Conservation (phyloP, 2,113 vertebrate genomes). For the Mesocricetus auratus region DNA sequence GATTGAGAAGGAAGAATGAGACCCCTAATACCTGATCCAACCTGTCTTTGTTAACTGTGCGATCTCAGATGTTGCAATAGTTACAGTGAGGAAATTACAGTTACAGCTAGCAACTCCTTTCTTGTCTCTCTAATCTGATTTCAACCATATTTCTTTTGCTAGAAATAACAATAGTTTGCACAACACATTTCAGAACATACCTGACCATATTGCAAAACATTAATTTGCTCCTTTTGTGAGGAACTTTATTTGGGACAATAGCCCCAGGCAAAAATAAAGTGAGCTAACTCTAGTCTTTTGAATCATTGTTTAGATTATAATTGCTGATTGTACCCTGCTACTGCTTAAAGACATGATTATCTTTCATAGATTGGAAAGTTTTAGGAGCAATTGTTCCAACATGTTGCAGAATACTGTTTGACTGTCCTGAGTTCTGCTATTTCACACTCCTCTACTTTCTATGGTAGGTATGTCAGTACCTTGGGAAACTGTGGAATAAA, state of each 20-base stretch:
- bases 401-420: neutral
- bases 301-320: neutral
- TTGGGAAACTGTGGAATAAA: neutral
- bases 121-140: constrained; percentile 8
- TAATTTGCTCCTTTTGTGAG: neutral
- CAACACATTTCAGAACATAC: neutral
- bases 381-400: neutral
- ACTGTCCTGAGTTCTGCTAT: neutral
- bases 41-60: neutral
- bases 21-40: neutral
- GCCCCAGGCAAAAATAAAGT: neutral
- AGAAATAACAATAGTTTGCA: constrained; percentile 18
- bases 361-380: neutral
- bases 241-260: neutral
- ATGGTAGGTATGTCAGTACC: neutral
- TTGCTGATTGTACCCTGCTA: neutral
- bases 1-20: neutral
- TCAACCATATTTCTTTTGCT: constrained; percentile 40
- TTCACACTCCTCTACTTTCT: neutral
- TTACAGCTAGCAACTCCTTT: neutral
- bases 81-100: neutral
- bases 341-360: neutral
- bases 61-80: neutral
- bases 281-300: neutral
- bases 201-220: constrained; percentile 19